These are phyloP conservation scores for Xestia sexstrigata DNA, from an alignment of 2,888 invertebrate genomes.

Conservation along the genomic window DNA sequence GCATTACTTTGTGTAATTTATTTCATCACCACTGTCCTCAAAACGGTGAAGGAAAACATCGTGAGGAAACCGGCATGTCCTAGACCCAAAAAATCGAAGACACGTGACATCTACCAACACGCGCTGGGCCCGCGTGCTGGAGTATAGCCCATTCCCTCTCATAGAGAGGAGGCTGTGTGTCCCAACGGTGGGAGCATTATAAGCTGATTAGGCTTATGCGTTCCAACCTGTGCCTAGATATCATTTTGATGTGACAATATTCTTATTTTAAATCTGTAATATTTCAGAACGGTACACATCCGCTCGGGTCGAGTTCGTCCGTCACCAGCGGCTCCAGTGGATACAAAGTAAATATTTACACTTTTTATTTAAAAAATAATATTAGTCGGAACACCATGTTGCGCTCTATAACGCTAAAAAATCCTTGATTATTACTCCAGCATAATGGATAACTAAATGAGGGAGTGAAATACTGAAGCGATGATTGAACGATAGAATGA, in stretches of 20 bases:
- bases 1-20: too few species aligned
- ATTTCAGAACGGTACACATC: slow-evolving; percentile 87
- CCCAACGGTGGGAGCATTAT: too few species aligned
- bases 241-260: neutral
- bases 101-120: too few species aligned
- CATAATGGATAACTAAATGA: neutral
- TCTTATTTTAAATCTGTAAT: neutral
- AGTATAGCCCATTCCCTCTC: too few species aligned
- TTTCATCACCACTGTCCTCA: too few species aligned
- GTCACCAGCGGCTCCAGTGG: slow-evolving; percentile 89
- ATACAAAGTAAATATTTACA: slow-evolving; percentile 85
- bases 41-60: too few species aligned
- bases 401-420: neutral
- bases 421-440: neutral
- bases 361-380: neutral
- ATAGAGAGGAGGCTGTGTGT: too few species aligned
- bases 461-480: neutral
- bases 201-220: too few species aligned
- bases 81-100: too few species aligned
- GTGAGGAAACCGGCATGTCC: too few species aligned
- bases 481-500: neutral
- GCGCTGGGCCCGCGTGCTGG: too few species aligned
- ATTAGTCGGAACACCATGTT: neutral
- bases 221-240: neutral
- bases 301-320: slow-evolving; percentile 87